These are phyloP conservation scores for Tetragonula clypearis DNA, from an alignment of 1,140 invertebrate species.

Conservation along the genomic window DNA sequence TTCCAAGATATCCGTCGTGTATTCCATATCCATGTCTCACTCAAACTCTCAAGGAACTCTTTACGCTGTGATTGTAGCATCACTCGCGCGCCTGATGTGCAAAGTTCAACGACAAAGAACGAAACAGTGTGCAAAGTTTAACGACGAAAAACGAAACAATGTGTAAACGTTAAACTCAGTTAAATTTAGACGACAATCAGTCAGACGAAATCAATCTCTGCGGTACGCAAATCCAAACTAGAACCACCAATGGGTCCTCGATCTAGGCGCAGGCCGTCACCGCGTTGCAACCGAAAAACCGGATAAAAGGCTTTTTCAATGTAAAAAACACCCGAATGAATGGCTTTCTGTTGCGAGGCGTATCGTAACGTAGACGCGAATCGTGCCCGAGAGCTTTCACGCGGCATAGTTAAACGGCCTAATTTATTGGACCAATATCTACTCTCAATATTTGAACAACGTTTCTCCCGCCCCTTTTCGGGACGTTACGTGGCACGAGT, in stretches of 20 bases:
- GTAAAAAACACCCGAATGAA: background rate
- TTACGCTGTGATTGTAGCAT: too few relatives aligned
- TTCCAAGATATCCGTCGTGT: too few relatives aligned
- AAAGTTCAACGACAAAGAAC: background rate
- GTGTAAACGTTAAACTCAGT: background rate
- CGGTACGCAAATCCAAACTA: background rate
- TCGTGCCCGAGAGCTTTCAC: background rate
- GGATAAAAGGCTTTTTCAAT: background rate
- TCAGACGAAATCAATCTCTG: background rate
- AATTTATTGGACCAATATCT: slow-evolving; percentile 19
- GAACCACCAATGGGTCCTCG: too few relatives aligned
- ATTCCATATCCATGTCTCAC: too few relatives aligned
- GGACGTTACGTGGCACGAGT: background rate
- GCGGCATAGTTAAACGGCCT: background rate
- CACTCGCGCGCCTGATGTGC: background rate
- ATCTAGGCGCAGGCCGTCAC: too few relatives aligned
- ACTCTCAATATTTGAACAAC: slow-evolving; percentile 10
- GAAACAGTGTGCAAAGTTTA: too few relatives aligned
- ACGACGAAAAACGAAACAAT: background rate
- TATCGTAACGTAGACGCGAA: background rate
- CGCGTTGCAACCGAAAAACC: background rate
- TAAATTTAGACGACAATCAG: background rate
- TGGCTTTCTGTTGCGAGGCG: background rate
- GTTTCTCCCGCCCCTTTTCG: background rate
- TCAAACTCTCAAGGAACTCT: background rate